These are phyloP conservation scores for Tetragnatha montana DNA, from an alignment of 2,888 invertebrate species.

Conservation along the genomic window DNA sequence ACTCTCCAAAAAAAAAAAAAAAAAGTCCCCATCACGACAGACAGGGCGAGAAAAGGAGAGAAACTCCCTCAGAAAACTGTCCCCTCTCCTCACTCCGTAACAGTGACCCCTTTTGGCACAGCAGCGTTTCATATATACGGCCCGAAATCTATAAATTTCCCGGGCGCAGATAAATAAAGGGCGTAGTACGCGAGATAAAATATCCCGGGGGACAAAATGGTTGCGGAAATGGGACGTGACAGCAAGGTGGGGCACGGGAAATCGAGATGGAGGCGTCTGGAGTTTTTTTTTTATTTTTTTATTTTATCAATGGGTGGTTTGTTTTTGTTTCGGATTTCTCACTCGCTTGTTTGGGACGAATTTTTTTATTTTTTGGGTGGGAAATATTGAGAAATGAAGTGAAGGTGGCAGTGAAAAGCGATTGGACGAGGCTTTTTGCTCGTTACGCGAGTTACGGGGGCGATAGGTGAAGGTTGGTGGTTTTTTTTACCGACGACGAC, in stretches of 20 bases:
- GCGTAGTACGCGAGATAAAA: conserved; percentile 17
- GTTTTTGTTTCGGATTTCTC: neutral
- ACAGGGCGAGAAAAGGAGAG: neutral
- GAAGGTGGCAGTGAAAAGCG: neutral
- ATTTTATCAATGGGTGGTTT: conserved; percentile 9
- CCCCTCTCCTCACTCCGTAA: neutral
- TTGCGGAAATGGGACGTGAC: conserved; percentile 36
- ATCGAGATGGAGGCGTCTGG: neutral
- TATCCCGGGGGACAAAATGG: conserved; percentile 35
- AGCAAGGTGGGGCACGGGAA: conserved; percentile 9
- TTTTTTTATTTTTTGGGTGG: neutral
- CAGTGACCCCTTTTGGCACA: conserved; percentile 5
- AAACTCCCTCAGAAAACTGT: conserved; percentile 9
- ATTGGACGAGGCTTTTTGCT: no score
- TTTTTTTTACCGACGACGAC: no score
- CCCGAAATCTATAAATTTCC: conserved; percentile 26
- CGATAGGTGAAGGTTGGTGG: no score
- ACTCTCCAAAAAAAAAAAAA: neutral
- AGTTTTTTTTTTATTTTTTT: conserved; percentile 35
- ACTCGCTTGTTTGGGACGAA: neutral
- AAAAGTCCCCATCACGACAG: neutral
- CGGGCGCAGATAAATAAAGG: neutral
- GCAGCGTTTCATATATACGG: neutral
- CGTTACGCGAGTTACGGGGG: no score
- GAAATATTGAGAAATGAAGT: neutral